Percentiles rank a stretch among this genome's conserved stretches.
phyloP scores from a whole-genome alignment of 2,113 vertebrate genomes.

The Forbesichthys papilliferus region DNA sequence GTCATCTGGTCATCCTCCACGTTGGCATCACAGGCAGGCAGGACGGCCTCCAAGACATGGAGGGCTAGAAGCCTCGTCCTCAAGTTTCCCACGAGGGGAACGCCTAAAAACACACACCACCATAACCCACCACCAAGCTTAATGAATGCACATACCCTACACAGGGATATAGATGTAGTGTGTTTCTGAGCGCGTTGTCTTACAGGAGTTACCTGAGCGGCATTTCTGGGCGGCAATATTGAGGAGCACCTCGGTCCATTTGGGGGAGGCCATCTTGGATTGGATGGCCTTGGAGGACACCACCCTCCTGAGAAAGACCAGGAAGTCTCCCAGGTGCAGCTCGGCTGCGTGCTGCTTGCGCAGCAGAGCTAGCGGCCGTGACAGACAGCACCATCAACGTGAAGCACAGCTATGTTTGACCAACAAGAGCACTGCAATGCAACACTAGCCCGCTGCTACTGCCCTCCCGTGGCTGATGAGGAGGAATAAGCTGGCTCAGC shows the following conservation, averaged over 20 bases:
- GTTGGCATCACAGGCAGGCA: slow-evolving; percentile 92
- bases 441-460: too few relatives aligned
- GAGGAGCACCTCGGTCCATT: slow-evolving; percentile 97
- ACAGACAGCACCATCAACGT: too few relatives aligned
- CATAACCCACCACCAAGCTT: neutral
- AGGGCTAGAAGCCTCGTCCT: slow-evolving; percentile 93
- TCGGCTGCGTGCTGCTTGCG: slow-evolving; percentile 92
- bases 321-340: slow-evolving; percentile 93
- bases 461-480: too few relatives aligned
- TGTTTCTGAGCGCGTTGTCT: neutral
- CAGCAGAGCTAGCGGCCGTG: slow-evolving; percentile 74
- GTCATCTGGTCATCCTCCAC: slow-evolving; percentile 95
- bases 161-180: too few relatives aligned
- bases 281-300: slow-evolving; percentile 98
- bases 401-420: too few relatives aligned
- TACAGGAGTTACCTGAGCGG: slow-evolving; percentile 83
- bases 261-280: slow-evolving; percentile 97
- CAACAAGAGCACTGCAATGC: too few relatives aligned
- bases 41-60: slow-evolving; percentile 93
- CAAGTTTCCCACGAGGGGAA: slow-evolving; percentile 93
- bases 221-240: slow-evolving; percentile 98
- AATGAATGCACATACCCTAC: too few relatives aligned
- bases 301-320: slow-evolving; percentile 93
- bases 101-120: slow-evolving; percentile 69
- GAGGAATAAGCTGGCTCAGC: too few relatives aligned